Conservation (phyloP, 1,140 invertebrate genomes). For the Radopholus similis region DNA sequence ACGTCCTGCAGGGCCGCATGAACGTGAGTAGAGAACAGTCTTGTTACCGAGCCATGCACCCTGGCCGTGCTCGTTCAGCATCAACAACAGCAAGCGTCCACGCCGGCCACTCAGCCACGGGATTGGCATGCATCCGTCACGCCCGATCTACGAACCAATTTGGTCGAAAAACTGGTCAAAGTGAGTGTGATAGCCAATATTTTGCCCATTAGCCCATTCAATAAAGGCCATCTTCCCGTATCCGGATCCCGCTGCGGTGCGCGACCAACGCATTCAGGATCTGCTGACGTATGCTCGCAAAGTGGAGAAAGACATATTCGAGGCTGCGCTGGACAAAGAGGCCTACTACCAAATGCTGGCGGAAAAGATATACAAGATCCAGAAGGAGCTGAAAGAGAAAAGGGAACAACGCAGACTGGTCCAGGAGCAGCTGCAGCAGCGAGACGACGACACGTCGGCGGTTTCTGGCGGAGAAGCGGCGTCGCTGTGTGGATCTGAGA, state of each 20-base stretch:
- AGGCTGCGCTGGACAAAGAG: constrained; percentile 88
- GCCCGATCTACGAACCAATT: constrained; percentile 90
- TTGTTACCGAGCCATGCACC: constrained; percentile 71
- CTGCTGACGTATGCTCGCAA: constrained; percentile 94
- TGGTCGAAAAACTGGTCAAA: constrained; percentile 98
- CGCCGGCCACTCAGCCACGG: constrained; percentile 65
- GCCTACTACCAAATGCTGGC: constrained; percentile 97
- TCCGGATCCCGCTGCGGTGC: constrained; percentile 82
- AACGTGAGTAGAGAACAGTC: too few species aligned
- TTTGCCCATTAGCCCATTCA: neutral
- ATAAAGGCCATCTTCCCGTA: constrained; percentile 85
- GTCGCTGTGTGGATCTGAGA: too few species aligned
- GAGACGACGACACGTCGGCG: too few species aligned
- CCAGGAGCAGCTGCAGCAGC: constrained; percentile 16
- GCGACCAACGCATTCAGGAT: constrained; percentile 93
- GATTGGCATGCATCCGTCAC: constrained; percentile 97
- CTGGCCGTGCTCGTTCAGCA: constrained; percentile 94
- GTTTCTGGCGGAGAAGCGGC: too few species aligned
- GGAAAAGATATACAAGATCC: constrained; percentile 99
- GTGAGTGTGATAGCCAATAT: neutral
- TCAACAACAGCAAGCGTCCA: constrained; percentile 91
- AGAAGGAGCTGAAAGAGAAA: constrained; percentile 85
- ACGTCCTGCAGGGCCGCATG: too few species aligned
- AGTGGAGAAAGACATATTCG: constrained; percentile 99
- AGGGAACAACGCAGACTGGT: constrained; percentile 78